Evolutionary conservation across 2,113 vertebrate genomes (phyloP), one percentile per base, ranked within the genome.

Genomic region (Maccullochella peelii): DNA sequence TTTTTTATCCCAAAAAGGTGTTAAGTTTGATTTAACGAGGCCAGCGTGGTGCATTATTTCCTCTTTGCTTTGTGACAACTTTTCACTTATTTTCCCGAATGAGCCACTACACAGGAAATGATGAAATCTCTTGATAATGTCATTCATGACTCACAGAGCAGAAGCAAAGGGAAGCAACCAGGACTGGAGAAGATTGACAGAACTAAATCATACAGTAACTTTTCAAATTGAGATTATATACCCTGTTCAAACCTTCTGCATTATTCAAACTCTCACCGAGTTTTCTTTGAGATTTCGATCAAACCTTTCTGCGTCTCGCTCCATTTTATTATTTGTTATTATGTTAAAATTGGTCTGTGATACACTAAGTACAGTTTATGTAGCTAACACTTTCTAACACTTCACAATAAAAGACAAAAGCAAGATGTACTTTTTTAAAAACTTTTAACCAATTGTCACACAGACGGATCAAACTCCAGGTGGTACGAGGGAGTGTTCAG

Each of bases 91-190:
- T 79, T 55, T 42, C 76, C 82, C 77, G 71, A 87, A 89, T 68
- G 82, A 92, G 80, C 74, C 10, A 14, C 75, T 55, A 57, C 72
- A 84, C 27, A 68, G 84, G 27, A 18, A 62, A 76, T 86, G 84
- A 86, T 81, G 83, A 86, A 84, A 89, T 80, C 83, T 75, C 79
- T 18, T 40, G 84, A 90, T 76, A 83, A 30, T 27, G 79, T 76
- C 73, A 30, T 27, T 65, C 20, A 57, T 67, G 82, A 88, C 27
- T 67, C 77, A 70, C 71, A 66, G 63, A 78, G 74, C 27, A 55
- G 67, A 20, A 50, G 81, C 65, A 74, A 73, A 33, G 33, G 5
- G 33, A 55, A 50, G 81, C 65, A 74, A 70, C 63, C 61, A 2
- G 73, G 80, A 6, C 58, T 5, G 1, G 25, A 73, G 71, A 66